Base-by-base conservation (phyloP, 2,888 invertebrate species). In the Papilio protenor region DNA sequence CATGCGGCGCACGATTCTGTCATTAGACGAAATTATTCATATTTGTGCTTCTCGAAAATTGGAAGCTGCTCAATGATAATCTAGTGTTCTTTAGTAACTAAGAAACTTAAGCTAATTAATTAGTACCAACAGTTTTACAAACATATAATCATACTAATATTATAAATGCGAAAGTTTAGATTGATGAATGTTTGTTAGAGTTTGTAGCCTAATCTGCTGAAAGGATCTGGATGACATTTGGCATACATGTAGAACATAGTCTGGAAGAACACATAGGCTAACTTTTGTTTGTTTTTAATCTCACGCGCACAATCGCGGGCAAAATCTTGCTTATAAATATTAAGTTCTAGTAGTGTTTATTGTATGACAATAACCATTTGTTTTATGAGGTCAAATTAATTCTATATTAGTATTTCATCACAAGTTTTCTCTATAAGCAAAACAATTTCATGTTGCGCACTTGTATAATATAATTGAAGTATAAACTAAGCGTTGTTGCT, bases 21-120 rank as follows among this genome's bases (percentile, higher is more conserved):
- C 94, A 93, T 94, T 93, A 94, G 90, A 87, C 86, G 83, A 87
- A 90, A 88, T 89, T 92, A 88, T 90, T 83, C 88, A 88, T 90
- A 91, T 91, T 90, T 91, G 84, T 87, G 84, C 87, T 82, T 86
- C 85, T 87, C 86, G 80, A 85, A 89, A 88, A 89, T 90, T 89
- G 90, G 90, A 91, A 89, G 88, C 89, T 83, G 84, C 82, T 82
- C 82, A 85, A 82, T 86, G 89, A 91, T 91, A 92, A 90, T 85
- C 87, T 87, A 86, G 82, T 86, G 86, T 21, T 87, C 87, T 79
- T 69, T 70, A 33, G 23, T 2, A 70, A 21, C 47, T 45, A 40
- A 40, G 40, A 8, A 40, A n/a, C 23, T 61, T 6, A 6, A 59
- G 40, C 6, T 59, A 40, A 79, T 52, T 52, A n/a, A 23, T 64